Conservation (phyloP, 2,888 invertebrate species). For the Halictus quadricinctus region DNA sequence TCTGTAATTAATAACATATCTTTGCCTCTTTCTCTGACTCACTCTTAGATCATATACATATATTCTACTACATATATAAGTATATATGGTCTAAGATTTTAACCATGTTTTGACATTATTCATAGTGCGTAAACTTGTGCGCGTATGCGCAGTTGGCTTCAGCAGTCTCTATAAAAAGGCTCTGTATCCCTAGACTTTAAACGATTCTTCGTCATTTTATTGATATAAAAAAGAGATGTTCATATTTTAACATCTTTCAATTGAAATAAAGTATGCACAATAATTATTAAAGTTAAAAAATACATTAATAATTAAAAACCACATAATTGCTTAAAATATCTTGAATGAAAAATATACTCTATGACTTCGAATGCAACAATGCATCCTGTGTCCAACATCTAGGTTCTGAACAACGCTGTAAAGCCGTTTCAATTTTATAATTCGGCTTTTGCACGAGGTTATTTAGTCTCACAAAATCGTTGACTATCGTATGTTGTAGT, state of each 20-base stretch:
- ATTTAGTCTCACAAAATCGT: background rate
- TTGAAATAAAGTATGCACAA: no score
- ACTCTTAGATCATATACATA: no score
- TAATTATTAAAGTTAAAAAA: background rate
- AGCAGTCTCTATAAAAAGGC: background rate
- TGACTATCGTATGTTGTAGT: background rate
- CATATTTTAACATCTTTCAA: background rate
- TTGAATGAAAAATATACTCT: background rate
- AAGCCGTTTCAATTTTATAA: background rate
- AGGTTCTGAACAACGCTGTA: background rate
- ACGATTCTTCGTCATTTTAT: background rate
- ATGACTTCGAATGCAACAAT: background rate
- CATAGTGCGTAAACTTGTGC: no score
- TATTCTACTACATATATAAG: no score
- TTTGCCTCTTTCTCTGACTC: no score
- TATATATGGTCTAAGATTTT: no score
- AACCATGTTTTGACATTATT: no score
- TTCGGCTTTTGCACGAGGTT: background rate
- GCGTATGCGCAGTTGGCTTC: no score
- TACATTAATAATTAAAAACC: background rate
- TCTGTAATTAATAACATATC: no score
- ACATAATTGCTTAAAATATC: background rate
- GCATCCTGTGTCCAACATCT: background rate
- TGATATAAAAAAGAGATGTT: background rate
- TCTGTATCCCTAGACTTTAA: background rate